Base-by-base conservation (phyloP, 2,113 vertebrate species). In the Nerophis ophidion region DNA sequence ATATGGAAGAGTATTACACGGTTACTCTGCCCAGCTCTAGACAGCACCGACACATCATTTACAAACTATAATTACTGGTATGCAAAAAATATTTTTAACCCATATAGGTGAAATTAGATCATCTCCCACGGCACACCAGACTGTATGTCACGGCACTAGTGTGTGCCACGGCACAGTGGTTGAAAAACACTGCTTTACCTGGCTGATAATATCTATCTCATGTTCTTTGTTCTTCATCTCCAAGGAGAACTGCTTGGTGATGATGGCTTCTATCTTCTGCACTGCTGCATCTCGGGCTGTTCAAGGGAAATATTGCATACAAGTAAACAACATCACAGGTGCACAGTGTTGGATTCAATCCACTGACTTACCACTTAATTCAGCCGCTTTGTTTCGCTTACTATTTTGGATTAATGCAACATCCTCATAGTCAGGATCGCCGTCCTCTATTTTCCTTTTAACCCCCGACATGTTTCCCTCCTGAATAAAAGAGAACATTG, bases 161-260 rank as follows among this genome's bases (percentile, higher is more conserved):
- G n/a, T n/a, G n/a, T n/a, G n/a, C n/a, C n/a, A n/a, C 19, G 19
- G 19, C 19, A 26, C 19, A 26, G 19, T 26, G 19, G 19, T 26
- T 26, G 19, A 26, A 26, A 26, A 26, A 12, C 6, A 14, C 44
- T 50, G 5, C 13, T 6, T 70, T 93, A 99, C 97, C 94, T 98
- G 95, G 75, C 94, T 93, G 59, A 99, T 99, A 58, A 99, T 93
- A 87, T 98, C 95, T 68, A 98, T 98, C 85, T 99, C 97, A 57
- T 99, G 95, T 63, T 98, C 96, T 81, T 99, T 99, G 86, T 92
- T 99, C 89, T 95, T 99, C 93, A 99, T 95, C 88, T 99, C 97
- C 5, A 98, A 80, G 0, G 92, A 87, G 88, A 99, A 99, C 63
- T 99, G 97, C 36, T 98, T 93, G 76, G 92, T 96, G 72, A 99